Conservation (phyloP, 1,140 invertebrate genomes). For the Cotesia chilonis region DNA sequence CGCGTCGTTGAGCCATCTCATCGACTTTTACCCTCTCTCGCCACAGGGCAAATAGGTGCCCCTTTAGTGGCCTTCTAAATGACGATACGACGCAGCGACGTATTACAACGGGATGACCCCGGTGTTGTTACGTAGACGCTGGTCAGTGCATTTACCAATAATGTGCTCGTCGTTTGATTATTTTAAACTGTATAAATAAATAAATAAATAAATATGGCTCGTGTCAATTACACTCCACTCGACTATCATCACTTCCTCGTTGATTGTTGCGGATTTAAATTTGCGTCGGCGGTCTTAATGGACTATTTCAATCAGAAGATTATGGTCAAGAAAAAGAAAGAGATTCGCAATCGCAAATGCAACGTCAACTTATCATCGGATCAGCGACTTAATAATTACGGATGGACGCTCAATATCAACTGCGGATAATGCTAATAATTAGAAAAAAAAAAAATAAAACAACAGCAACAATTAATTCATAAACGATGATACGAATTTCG, state of each 20-base stretch:
- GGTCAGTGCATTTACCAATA: background rate
- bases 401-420: slow-evolving; percentile 1
- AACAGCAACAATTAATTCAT: background rate
- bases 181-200: background rate
- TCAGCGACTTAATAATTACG: slow-evolving; percentile 24
- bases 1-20: slow-evolving; percentile 61
- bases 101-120: slow-evolving; percentile 33
- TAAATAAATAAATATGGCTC: slow-evolving; percentile 51
- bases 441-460: background rate
- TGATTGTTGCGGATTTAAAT: slow-evolving; percentile 29
- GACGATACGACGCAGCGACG: slow-evolving; percentile 30
- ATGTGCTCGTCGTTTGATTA: slow-evolving; percentile 38
- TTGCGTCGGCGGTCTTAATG: slow-evolving; percentile 22
- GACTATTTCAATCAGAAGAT: background rate
- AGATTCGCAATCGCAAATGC: background rate
- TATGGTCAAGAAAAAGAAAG: no score
- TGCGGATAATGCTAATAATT: background rate
- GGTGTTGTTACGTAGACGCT: slow-evolving; percentile 20
- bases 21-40: slow-evolving; percentile 59
- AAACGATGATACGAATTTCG: slow-evolving; percentile 7
- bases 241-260: slow-evolving; percentile 47
- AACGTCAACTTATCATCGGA: slow-evolving; percentile 23
- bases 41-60: slow-evolving; percentile 42
- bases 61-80: slow-evolving; percentile 1
- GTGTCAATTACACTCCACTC: slow-evolving; percentile 58